Base-by-base conservation (phyloP, 2,888 invertebrate species). In the Gastracanthus pulcherrimus region DNA sequence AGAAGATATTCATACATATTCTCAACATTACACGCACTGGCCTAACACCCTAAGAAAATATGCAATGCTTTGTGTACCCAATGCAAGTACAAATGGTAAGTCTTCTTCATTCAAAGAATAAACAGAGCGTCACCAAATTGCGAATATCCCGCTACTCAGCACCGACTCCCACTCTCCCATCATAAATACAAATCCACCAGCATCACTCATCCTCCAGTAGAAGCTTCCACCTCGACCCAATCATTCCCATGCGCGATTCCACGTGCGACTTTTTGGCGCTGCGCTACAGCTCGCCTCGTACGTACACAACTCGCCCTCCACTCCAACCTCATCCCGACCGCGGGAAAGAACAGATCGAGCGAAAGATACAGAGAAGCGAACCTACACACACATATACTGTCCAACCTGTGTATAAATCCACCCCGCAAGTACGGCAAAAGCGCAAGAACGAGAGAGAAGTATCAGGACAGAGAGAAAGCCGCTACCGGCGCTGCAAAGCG, bases 371-470 rank as follows among this genome's bases (percentile, higher is more conserved):
- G n/a, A n/a, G n/a, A n/a, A n/a, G n/a, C n/a, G n/a, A n/a, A n/a
- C n/a, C n/a, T n/a, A n/a, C n/a, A n/a, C n/a, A n/a, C n/a, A n/a
- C n/a, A n/a, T n/a, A n/a, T n/a, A n/a, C n/a, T n/a, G n/a, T n/a
- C n/a, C n/a, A n/a, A n/a, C 70, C 11, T 51, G 23, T n/a, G 34
- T 29, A 69, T 64, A 60, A 80, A 80, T 78, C 62, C 78, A 82
- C 80, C 82, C 82, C 71, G 77, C 72, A 74, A 70, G 78, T 64
- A 64, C 60, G 70, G 80, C 69, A 72, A 82, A 76, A n/a, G n/a
- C n/a, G n/a, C n/a, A n/a, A n/a, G n/a, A n/a, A n/a, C n/a, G n/a
- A n/a, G n/a, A n/a, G n/a, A n/a, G n/a, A n/a, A n/a, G n/a, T n/a
- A n/a, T n/a, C n/a, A n/a, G n/a, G 62, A 82, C 79, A 84, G 74